Conservation (phyloP, 2,797 vertebrate genomes). For the Neosilurus hyrtlii region DNA sequence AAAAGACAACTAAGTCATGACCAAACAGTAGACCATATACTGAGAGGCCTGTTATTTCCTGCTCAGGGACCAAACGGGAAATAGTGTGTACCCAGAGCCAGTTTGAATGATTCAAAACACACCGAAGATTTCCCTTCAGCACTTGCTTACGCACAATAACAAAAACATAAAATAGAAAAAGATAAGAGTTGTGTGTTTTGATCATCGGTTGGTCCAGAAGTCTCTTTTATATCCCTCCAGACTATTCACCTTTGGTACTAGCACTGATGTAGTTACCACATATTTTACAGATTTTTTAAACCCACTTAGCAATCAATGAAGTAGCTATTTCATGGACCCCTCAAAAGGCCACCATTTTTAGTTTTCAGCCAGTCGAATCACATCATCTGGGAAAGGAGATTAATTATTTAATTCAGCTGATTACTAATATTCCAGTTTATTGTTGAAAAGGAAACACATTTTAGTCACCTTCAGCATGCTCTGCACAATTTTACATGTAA, state of each 20-base stretch:
- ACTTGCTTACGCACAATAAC: conserved; percentile 43
- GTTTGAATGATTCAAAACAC: conserved; percentile 52
- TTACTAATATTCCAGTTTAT: too few relatives aligned
- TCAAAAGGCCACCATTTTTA: too few relatives aligned
- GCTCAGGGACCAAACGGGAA: conserved; percentile 48
- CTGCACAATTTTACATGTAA: too few relatives aligned
- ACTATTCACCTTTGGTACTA: not conserved
- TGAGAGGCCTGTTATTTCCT: conserved; percentile 55
- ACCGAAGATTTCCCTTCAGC: conserved; percentile 39
- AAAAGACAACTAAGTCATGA: conserved; percentile 29
- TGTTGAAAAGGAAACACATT: too few relatives aligned
- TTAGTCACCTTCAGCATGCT: too few relatives aligned
- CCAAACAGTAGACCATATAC: conserved; percentile 46
- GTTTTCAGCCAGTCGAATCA: too few relatives aligned
- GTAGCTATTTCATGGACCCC: too few relatives aligned
- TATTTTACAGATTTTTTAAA: too few relatives aligned
- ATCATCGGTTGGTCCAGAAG: conserved; percentile 1
- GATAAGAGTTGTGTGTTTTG: conserved; percentile 8
- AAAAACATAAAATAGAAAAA: conserved; percentile 1
- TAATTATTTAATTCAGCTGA: too few relatives aligned
- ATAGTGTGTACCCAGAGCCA: conserved; percentile 41
- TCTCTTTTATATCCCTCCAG: conserved; percentile 15
- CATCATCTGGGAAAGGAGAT: too few relatives aligned
- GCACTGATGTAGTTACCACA: not conserved
- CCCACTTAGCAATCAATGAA: too few relatives aligned